Evolutionary conservation across 2,797 vertebrate genomes (phyloP).

Genomic region (Enteromius thamalakanensis): DNA sequence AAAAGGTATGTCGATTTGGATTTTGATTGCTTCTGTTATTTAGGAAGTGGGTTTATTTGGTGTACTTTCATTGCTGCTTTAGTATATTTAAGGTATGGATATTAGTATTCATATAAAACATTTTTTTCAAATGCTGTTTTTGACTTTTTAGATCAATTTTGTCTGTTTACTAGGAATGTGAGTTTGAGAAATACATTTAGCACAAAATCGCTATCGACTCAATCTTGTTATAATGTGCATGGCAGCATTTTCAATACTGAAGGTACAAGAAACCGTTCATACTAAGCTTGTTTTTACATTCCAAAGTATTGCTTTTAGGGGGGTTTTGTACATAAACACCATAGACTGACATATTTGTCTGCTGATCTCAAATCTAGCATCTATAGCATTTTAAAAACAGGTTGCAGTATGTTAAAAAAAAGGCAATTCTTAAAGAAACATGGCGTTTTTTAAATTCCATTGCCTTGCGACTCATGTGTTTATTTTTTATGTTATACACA

Average conservation of each 20-base stretch:
- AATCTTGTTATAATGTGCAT: neutral
- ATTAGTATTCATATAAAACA: neutral
- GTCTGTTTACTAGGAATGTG: neutral
- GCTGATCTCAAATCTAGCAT: neutral
- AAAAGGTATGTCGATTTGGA: slow-evolving; percentile 18
- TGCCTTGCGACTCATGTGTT: neutral
- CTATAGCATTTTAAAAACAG: neutral
- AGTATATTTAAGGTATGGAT: neutral
- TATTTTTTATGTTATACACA: neutral
- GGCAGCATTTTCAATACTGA: neutral
- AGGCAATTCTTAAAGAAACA: too few species aligned
- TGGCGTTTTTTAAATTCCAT: neutral
- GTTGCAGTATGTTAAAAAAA: neutral
- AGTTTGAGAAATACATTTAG: slow-evolving; percentile 1
- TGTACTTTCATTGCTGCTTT: neutral
- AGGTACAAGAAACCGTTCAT: neutral
- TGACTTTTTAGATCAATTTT: neutral
- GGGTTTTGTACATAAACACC: neutral
- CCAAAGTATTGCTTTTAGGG: neutral
- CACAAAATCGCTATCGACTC: neutral
- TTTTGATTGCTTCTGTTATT: neutral
- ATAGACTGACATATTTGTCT: neutral
- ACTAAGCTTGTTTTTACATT: neutral
- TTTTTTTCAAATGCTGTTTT: neutral
- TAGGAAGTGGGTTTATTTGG: neutral